Evolutionary conservation across 2,113 vertebrate genomes (phyloP).

Genomic region (Nothocercus julius): DNA sequence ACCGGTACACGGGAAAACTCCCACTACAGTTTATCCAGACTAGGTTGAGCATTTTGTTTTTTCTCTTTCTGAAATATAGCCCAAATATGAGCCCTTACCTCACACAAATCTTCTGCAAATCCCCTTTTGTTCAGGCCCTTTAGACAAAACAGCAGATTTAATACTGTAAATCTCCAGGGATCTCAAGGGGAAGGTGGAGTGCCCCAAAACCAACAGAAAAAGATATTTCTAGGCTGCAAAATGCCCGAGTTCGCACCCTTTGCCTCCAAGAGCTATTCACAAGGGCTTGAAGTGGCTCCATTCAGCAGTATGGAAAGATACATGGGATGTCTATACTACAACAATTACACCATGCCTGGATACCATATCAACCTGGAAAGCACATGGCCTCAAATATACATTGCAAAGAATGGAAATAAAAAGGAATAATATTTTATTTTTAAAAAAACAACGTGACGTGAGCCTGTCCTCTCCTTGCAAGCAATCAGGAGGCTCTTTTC

Average conservation of each 20-base stretch:
- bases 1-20: not conserved
- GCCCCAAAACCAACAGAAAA: not conserved
- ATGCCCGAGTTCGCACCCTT: fast-evolving
- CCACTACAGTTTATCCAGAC: not conserved
- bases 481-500: not conserved
- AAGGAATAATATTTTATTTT: not conserved
- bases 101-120: conserved; percentile 45
- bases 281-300: not conserved
- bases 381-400: not conserved
- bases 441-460: not conserved
- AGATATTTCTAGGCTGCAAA: not conserved
- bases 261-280: not conserved
- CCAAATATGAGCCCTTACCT: not conserved
- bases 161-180: conserved; percentile 12
- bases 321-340: not conserved
- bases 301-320: not conserved
- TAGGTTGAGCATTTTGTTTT: conserved; percentile 20
- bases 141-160: conserved; percentile 20
- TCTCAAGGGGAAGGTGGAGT: not conserved
- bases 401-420: not conserved
- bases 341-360: not conserved
- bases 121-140: conserved; percentile 14
- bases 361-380: not conserved
- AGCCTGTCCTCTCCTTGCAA: not conserved
- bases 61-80: conserved; percentile 31